phyloP scores from a whole-genome alignment of 2,888 invertebrate species.

The Amblyjoppa fuscipennis region DNA sequence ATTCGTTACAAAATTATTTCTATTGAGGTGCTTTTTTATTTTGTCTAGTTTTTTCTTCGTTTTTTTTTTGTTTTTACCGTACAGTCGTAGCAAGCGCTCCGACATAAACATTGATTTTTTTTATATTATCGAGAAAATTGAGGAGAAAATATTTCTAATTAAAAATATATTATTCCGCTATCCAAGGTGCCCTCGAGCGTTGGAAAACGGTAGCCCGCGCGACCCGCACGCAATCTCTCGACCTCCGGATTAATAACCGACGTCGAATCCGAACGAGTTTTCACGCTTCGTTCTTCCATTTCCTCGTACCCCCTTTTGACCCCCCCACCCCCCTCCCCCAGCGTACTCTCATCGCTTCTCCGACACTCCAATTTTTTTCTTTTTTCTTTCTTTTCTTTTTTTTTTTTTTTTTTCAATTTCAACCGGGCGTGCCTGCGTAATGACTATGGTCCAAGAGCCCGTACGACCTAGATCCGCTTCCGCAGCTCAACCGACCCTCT shows the following conservation, averaged over 20 bases:
- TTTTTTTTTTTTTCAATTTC: constrained; percentile 35
- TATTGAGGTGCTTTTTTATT: background rate
- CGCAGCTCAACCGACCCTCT: constrained; percentile 29
- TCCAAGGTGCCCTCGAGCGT: background rate
- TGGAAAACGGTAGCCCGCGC: background rate
- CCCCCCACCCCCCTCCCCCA: constrained; percentile 6
- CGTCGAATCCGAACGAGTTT: constrained; percentile 28
- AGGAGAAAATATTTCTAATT: background rate
- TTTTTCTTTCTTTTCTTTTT: constrained; percentile 7
- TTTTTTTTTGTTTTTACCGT: background rate
- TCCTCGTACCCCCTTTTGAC: constrained; percentile 6
- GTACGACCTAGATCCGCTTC: constrained; percentile 47
- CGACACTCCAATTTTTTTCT: constrained; percentile 9
- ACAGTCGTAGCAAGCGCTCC: background rate
- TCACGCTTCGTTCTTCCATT: constrained; percentile 35
- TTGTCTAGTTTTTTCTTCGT: too few species aligned
- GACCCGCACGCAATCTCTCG: background rate
- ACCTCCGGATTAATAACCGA: constrained; percentile 10
- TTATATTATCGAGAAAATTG: background rate
- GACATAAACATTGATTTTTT: background rate
- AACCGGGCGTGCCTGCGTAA: constrained; percentile 29
- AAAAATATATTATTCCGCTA: background rate
- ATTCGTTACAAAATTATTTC: background rate
- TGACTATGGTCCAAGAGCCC: constrained; percentile 29
- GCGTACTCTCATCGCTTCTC: constrained; percentile 22